A percentile compares a stretch with the other conserved stretches of the same genome.
Conservation (phyloP, 2,888 invertebrate species). For the Dolomedes plantarius region DNA sequence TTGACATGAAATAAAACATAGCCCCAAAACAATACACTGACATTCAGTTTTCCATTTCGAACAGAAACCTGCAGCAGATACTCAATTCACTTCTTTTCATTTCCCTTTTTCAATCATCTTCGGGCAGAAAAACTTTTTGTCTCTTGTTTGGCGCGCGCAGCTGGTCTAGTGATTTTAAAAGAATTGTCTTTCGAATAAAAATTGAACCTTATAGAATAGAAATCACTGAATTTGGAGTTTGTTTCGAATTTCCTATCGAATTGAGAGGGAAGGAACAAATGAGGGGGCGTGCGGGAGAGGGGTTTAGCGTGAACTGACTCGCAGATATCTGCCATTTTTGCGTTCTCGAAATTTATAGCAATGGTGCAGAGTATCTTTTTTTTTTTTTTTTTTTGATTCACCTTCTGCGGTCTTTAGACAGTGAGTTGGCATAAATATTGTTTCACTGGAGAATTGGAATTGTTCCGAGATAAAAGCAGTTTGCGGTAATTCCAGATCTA, state of each 20-base stretch:
- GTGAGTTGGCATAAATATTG: background rate
- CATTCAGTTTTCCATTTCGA: background rate
- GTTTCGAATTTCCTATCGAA: background rate
- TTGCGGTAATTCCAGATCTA: too few relatives aligned
- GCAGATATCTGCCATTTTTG: background rate
- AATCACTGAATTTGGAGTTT: constrained; percentile 2
- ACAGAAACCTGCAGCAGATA: too few relatives aligned
- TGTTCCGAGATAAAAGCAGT: too few relatives aligned
- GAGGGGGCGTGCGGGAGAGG: background rate
- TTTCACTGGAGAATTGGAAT: too few relatives aligned
- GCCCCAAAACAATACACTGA: background rate
- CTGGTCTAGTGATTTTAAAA: constrained; percentile 19
- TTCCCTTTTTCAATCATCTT: background rate
- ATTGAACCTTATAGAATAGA: constrained; percentile 18
- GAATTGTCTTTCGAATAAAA: constrained; percentile 21
- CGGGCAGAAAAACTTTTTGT: background rate
- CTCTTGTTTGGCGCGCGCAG: constrained; percentile 24
- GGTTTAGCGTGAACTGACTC: background rate
- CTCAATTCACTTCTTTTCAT: background rate
- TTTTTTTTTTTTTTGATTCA: background rate
- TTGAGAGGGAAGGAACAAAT: background rate
- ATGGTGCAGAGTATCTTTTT: background rate
- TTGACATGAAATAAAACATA: too few relatives aligned
- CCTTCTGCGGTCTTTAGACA: background rate
- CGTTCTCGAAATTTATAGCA: background rate